Conservation (phyloP, 2,888 invertebrate genomes). For the Drosophila anomelani region DNA sequence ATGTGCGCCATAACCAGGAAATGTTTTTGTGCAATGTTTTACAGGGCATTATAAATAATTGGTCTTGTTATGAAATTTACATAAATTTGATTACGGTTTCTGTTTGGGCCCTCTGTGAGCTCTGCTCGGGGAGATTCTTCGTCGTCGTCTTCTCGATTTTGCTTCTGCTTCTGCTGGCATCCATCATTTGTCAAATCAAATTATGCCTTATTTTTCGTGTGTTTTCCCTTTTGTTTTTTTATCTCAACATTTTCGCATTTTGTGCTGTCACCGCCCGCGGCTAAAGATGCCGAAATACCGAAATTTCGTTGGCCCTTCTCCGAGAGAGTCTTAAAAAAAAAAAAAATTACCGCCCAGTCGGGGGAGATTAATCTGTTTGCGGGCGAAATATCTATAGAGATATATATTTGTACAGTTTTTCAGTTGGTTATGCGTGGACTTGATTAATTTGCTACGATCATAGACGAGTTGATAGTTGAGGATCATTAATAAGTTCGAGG, state of each 20-base stretch:
- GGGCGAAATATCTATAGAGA: conserved; percentile 12
- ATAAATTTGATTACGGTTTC: conserved; percentile 45
- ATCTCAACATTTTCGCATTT: conserved; percentile 37
- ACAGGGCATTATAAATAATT: conserved; percentile 52
- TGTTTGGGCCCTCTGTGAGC: conserved; percentile 3
- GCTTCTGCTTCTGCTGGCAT: conserved; percentile 31
- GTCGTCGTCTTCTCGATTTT: conserved; percentile 18
- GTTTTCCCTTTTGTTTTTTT: conserved; percentile 10
- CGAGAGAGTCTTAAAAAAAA: conserved; percentile 28
- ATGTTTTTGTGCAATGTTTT: conserved; percentile 51
- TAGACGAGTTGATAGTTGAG: conserved; percentile 40
- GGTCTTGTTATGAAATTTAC: conserved; percentile 57
- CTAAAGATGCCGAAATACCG: background rate
- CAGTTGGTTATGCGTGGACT: conserved; percentile 24
- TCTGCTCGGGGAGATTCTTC: conserved; percentile 18
- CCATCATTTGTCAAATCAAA: conserved; percentile 52
- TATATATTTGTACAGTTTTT: conserved; percentile 16
- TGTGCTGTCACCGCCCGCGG: conserved; percentile 45
- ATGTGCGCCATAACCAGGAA: conserved; percentile 31
- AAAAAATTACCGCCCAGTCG: conserved; percentile 28
- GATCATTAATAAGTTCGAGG: conserved; percentile 36
- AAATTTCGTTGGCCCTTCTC: conserved; percentile 36
- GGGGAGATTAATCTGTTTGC: conserved; percentile 61
- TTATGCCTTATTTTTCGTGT: conserved; percentile 36
- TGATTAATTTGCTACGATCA: conserved; percentile 44